Conservation (phyloP, 2,113 vertebrate species). For the Mustelus asterias region DNA sequence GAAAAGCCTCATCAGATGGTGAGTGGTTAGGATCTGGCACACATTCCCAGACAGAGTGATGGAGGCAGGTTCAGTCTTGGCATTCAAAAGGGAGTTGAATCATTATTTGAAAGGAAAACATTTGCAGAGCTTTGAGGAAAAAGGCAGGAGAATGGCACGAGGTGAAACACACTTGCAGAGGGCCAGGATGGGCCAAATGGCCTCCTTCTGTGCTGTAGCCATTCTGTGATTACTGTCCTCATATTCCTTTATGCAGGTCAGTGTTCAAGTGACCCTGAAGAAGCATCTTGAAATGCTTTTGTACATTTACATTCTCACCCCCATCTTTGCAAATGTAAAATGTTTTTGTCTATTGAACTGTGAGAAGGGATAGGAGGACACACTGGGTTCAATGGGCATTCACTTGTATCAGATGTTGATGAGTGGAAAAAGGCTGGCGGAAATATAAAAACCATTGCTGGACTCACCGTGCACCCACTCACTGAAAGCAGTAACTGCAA, state of each 20-base stretch:
- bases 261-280: not conserved
- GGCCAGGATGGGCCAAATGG: not conserved
- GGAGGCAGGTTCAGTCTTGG: not conserved
- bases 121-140: no score
- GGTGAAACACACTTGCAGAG: not conserved
- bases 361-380: not conserved
- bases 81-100: not conserved
- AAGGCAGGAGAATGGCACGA: no score
- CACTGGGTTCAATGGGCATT: not conserved
- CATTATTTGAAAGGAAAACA: not conserved
- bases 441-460: not conserved
- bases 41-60: not conserved
- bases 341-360: not conserved
- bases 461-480: slow-evolving; percentile 49
- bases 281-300: not conserved
- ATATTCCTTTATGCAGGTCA: not conserved
- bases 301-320: not conserved
- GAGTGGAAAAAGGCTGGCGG: not conserved
- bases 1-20: not conserved
- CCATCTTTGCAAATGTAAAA: not conserved
- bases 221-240: not conserved
- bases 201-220: not conserved
- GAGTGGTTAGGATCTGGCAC: not conserved
- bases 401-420: not conserved
- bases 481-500: slow-evolving; percentile 46